A percentile compares a stretch with the other conserved stretches of the same genome.
phyloP scores from a whole-genome alignment of 2,888 invertebrate species.

The Tachina fera region DNA sequence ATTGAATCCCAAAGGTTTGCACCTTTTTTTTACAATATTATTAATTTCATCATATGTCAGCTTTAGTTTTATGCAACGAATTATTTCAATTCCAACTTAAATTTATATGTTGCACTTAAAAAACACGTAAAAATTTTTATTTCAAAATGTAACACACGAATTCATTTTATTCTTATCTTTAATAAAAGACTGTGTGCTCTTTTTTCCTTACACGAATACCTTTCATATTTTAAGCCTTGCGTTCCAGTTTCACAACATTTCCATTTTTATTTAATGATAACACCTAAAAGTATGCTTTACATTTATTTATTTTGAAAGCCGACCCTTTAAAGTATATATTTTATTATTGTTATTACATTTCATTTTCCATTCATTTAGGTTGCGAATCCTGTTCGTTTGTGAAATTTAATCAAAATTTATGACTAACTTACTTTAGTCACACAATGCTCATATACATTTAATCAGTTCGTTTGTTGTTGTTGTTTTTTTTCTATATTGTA shows the following conservation, averaged over 20 bases:
- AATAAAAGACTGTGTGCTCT: background rate
- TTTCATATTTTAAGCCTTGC: constrained; percentile 17
- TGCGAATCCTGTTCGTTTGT: background rate
- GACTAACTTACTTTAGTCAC: constrained; percentile 71
- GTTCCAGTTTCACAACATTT: constrained; percentile 17
- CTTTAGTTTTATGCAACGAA: no score
- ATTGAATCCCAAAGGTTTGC: no score
- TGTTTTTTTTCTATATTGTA: background rate
- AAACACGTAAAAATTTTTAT: no score
- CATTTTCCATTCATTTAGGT: constrained; percentile 1
- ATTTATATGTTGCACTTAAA: no score
- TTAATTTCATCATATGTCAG: no score
- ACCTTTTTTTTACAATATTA: no score
- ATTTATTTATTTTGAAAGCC: background rate
- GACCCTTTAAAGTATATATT: constrained; percentile 10
- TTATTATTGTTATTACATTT: background rate
- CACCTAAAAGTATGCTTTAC: constrained; percentile 20
- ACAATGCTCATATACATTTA: constrained; percentile 62
- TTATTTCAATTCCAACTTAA: no score
- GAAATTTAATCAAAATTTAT: constrained; percentile 65
- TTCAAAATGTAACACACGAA: background rate
- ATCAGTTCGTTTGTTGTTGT: constrained; percentile 32
- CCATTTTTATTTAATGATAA: constrained; percentile 22
- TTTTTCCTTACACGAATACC: background rate
- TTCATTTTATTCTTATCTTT: constrained; percentile 25